phyloP scores from a whole-genome alignment of 2,797 vertebrate species.

The Apogon talboti region DNA sequence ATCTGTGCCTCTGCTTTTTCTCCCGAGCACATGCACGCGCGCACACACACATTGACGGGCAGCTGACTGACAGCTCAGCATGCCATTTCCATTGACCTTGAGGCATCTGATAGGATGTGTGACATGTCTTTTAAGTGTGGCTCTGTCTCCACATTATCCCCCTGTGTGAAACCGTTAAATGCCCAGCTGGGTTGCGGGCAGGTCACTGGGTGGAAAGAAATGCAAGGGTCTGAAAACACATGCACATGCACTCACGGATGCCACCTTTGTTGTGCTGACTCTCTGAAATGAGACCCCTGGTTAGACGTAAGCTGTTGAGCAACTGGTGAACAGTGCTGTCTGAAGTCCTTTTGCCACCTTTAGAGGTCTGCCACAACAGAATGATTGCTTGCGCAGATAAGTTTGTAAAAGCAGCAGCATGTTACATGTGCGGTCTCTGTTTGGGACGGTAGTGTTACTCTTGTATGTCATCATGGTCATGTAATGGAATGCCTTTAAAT shows the following conservation, averaged over 20 bases:
- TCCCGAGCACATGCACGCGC: constrained; percentile 36
- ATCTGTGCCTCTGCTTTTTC: constrained; percentile 66
- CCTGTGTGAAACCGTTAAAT: constrained; percentile 50
- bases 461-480: constrained; percentile 25
- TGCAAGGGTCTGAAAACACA: constrained; percentile 33
- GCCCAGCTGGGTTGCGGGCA: constrained; percentile 26
- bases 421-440: background rate
- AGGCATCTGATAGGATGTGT: constrained; percentile 64
- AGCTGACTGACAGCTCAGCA: constrained; percentile 68
- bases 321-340: constrained; percentile 40
- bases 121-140: constrained; percentile 68
- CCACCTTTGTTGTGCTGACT: constrained; percentile 52
- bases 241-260: constrained; percentile 1
- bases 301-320: constrained; percentile 35
- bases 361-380: background rate
- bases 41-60: constrained; percentile 55
- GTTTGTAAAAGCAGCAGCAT: background rate
- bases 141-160: constrained; percentile 57
- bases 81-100: constrained; percentile 81
- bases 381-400: background rate
- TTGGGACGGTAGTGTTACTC: constrained; percentile 13
- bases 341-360: constrained; percentile 14
- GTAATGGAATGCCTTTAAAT: constrained; percentile 26
- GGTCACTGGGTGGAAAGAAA: constrained; percentile 27
- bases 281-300: constrained; percentile 57